Evolutionary conservation across 2,797 vertebrate genomes (phyloP).

Genomic region (Nothura maculosa): DNA sequence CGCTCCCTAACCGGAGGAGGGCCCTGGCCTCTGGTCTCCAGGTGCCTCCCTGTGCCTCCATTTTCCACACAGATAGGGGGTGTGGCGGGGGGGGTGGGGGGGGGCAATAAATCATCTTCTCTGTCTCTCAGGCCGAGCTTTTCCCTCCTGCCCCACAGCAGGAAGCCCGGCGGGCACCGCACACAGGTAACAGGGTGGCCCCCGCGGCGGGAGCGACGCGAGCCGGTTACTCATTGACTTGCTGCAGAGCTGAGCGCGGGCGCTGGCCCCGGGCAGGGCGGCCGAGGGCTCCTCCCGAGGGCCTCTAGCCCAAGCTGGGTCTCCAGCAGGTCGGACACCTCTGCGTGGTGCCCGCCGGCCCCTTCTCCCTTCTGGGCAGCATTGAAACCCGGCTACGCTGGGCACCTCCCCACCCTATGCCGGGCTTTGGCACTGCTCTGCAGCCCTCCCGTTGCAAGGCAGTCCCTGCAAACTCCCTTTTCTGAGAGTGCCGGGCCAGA

Average conservation of each 20-base stretch:
- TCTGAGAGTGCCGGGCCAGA: too few relatives aligned
- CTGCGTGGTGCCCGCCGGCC: too few relatives aligned
- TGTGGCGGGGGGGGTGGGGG: background rate
- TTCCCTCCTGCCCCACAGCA: background rate
- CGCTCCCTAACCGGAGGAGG: background rate
- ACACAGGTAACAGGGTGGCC: background rate
- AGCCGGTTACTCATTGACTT: too few relatives aligned
- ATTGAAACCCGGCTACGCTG: background rate
- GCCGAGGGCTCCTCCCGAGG: background rate
- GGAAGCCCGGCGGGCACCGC: accelerated
- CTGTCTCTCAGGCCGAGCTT: background rate
- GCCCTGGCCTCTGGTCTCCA: background rate
- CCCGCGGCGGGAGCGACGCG: too few relatives aligned
- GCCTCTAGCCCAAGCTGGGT: too few relatives aligned
- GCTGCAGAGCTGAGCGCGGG: too few relatives aligned
- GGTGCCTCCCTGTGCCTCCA: background rate
- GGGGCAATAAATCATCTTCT: background rate
- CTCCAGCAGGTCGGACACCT: too few relatives aligned
- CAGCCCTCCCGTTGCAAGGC: too few relatives aligned
- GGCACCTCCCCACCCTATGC: too few relatives aligned
- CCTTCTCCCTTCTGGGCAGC: background rate
- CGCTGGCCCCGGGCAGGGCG: too few relatives aligned
- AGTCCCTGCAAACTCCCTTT: too few relatives aligned
- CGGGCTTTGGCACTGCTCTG: too few relatives aligned
- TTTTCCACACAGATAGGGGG: accelerated